These are phyloP conservation scores for Pomatorhinus ruficollis DNA, from an alignment of 2,113 vertebrate genomes.

Conservation along the genomic window DNA sequence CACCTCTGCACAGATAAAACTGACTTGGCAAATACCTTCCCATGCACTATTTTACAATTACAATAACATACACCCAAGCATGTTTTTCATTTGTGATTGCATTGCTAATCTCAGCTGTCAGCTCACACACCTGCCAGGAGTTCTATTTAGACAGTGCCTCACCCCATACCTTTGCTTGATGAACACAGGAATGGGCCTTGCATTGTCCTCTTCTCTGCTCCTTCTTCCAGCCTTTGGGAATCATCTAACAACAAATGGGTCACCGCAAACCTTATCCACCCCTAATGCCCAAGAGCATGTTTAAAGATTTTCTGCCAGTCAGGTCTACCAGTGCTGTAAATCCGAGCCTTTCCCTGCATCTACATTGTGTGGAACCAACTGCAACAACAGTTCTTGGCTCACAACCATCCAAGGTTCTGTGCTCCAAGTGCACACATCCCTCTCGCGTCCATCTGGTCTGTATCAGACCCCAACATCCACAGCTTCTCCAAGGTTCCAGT, in stretches of 20 bases:
- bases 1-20: not conserved
- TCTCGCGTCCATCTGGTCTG: fast-evolving
- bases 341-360: not conserved
- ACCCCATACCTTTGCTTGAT: not conserved
- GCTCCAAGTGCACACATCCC: fast-evolving
- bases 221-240: not conserved
- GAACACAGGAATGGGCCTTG: not conserved
- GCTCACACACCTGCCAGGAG: not conserved
- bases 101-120: not conserved
- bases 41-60: not conserved
- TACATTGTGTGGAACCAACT: not conserved
- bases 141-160: not conserved
- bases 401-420: not conserved
- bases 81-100: not conserved
- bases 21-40: not conserved
- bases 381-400: not conserved
- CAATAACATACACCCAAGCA: not conserved
- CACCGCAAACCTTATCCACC: not conserved
- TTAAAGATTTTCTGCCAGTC: not conserved
- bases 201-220: not conserved
- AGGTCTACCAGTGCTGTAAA: not conserved
- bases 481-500: not conserved
- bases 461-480: not conserved
- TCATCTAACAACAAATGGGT: not conserved
- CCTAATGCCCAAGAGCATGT: not conserved